phyloP scores from a whole-genome alignment of 2,797 vertebrate genomes.

The Schizopygopsis pylzovi region DNA sequence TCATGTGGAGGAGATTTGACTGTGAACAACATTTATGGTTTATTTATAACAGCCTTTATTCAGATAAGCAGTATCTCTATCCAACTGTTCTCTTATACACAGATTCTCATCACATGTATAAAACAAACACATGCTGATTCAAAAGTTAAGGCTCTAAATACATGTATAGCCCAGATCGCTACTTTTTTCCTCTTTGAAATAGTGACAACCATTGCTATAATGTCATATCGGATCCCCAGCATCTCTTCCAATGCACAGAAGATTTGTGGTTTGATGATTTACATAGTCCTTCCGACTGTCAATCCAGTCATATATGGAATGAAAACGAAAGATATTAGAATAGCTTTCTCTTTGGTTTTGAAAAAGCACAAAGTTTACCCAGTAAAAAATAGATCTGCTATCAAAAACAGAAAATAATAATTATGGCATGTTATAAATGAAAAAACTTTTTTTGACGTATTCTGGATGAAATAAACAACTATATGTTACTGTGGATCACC shows the following conservation, averaged over 20 bases:
- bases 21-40: conserved; percentile 55
- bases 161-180: conserved; percentile 51
- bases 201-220: conserved; percentile 3
- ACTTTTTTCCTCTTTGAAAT: conserved; percentile 50
- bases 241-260: conserved; percentile 33
- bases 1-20: conserved; percentile 52
- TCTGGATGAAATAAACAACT: background rate
- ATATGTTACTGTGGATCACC: too few species aligned
- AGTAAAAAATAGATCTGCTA: background rate
- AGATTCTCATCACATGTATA: conserved; percentile 42
- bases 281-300: conserved; percentile 41
- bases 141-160: conserved; percentile 55
- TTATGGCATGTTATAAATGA: too few species aligned
- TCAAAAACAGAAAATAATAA: background rate
- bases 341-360: conserved; percentile 40
- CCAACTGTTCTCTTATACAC: conserved; percentile 46
- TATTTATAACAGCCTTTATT: conserved; percentile 34
- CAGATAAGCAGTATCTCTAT: conserved; percentile 32
- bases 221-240: conserved; percentile 46
- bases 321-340: conserved; percentile 56
- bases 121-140: background rate
- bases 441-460: background rate
- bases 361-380: conserved; percentile 32
- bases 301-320: conserved; percentile 59
- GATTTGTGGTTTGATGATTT: conserved; percentile 48